A percentile compares a stretch with the other conserved stretches of the same genome.
Evolutionary conservation across 2,888 invertebrate species (phyloP).

Genomic region (Onthophagus sagittarius): DNA sequence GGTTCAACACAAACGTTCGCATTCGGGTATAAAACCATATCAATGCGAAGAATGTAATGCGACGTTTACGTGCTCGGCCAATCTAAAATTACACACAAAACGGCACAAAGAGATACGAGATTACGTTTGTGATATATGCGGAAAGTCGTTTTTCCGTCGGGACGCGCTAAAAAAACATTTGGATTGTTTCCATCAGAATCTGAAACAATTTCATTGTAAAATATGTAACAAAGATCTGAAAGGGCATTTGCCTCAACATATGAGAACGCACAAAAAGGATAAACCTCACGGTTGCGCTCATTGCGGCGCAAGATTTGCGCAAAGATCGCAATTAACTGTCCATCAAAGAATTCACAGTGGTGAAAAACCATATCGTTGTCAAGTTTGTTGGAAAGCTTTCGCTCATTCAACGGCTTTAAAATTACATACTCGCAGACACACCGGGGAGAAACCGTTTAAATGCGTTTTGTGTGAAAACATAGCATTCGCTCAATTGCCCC

Average conservation of each 20-base stretch:
- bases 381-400: constrained; percentile 75
- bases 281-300: constrained; percentile 75
- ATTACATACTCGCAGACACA: constrained; percentile 77
- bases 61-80: constrained; percentile 64
- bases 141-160: constrained; percentile 70
- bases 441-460: constrained; percentile 80
- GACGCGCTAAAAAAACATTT: constrained; percentile 75
- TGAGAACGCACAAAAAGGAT: constrained; percentile 73
- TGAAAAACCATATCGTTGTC: constrained; percentile 76
- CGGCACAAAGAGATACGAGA: constrained; percentile 72
- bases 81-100: constrained; percentile 61
- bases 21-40: constrained; percentile 69
- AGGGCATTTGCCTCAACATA: constrained; percentile 77
- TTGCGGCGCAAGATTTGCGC: constrained; percentile 76
- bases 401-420: constrained; percentile 82
- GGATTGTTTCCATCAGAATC: constrained; percentile 69
- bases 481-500: constrained; percentile 77
- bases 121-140: constrained; percentile 75
- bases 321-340: constrained; percentile 79
- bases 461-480: constrained; percentile 66
- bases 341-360: constrained; percentile 83
- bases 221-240: constrained; percentile 77
- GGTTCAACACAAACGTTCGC: constrained; percentile 69
- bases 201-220: constrained; percentile 72
- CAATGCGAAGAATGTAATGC: constrained; percentile 68